Evolutionary conservation across 1,140 invertebrate species (phyloP), one percentile per base, ranked within the genome.

Genomic region (Saccostrea echinata): DNA sequence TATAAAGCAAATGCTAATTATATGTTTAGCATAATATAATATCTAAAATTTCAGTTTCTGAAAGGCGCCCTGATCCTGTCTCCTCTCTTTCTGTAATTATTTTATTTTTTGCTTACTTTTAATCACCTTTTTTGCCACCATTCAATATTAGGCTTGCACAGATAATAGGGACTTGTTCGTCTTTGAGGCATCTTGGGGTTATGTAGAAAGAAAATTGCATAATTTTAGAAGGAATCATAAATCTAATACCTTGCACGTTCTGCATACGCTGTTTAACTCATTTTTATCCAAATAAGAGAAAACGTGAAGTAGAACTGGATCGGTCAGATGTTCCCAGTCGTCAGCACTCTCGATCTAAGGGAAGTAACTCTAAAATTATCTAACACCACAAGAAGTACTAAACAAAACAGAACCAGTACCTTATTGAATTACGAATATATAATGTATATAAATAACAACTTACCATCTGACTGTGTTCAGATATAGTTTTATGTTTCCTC

Each of bases 241-340:
- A n/a, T n/a, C n/a, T n/a, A n/a, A 6, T 82, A 87, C 86, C 86
- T 87, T 87, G 80, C 86, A 87, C 51, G 86, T 83, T 61, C 52
- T 35, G 2, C 71, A 33, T 18, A 53, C 80, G 55, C 43, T 64
- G 53, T 82, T 57, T 16, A 87, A 53, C 53, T 80, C 55, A 35
- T 83, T 33, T n/a, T 53, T 55, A 35, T 83, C 55, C 51, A 87
- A 53, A 57, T 24, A 82, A 33, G 86, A 82, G 53, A 87, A 82
- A 30, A 87, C 81, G 0, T 30, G 13, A 11, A 87, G 24, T 3
- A 87, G 80, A 24, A 87, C 55, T 12, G 76, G 53, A 43, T 87
- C 86, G 3, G 86, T 87, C 16, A 87, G 57, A 24, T 82, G 27
- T 83, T 83, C 53, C 86, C 86, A 87, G 9, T 52, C 35, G 51